A percentile compares a stretch with the other conserved stretches of the same genome.
phyloP scores from a whole-genome alignment of 2,113 vertebrate species.

The Peromyscus maniculatus region DNA sequence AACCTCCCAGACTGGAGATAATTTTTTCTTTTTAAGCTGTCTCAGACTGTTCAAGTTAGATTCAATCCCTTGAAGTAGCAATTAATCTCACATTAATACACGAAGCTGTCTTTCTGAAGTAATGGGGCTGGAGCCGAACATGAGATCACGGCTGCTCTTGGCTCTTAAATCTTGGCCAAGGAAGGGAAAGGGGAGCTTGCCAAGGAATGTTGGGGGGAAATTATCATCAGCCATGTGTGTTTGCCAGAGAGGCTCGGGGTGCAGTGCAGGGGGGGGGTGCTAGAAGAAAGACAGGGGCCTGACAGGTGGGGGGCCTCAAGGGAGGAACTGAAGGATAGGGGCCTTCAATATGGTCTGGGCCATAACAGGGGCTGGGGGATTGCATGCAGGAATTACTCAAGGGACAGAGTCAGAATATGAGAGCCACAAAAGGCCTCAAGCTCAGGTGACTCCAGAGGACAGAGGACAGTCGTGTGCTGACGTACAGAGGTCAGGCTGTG shows the following conservation, averaged over 20 bases:
- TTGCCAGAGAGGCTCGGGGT: constrained; percentile 66
- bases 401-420: not conserved
- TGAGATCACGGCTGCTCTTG: constrained; percentile 65
- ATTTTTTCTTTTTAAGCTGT: not conserved
- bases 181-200: constrained; percentile 64
- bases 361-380: rapidly evolving
- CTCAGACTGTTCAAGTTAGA: constrained; percentile 44
- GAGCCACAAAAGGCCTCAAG: not conserved
- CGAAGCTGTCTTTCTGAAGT: constrained; percentile 67
- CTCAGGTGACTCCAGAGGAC: not conserved
- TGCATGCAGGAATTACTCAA: not conserved
- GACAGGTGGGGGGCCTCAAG: no score
- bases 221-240: constrained; percentile 61
- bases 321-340: not conserved
- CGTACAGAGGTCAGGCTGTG: not conserved
- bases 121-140: constrained; percentile 37
- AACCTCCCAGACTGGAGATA: not conserved
- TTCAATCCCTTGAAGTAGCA: constrained; percentile 35
- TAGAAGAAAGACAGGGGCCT: not conserved
- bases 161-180: constrained; percentile 63
- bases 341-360: not conserved
- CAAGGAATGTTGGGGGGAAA: constrained; percentile 75
- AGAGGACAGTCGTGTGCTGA: not conserved
- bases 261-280: not conserved
- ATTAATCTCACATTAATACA: constrained; percentile 56